Evolutionary conservation across 2,113 vertebrate species (phyloP).

Genomic region (Laticauda laticaudata): DNA sequence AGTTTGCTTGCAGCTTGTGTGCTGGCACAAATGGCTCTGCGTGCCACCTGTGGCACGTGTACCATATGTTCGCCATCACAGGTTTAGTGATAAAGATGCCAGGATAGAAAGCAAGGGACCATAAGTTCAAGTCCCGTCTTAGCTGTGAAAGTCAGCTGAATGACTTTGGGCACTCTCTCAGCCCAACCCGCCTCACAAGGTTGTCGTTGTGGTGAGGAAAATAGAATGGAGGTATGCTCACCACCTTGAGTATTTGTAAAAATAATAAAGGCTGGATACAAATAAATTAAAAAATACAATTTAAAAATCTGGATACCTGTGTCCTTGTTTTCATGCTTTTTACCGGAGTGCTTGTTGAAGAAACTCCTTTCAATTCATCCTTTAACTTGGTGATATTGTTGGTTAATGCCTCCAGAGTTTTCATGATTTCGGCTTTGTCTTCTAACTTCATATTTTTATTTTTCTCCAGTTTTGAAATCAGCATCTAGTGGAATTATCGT

Average conservation of each 20-base stretch:
- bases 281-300: background rate
- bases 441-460: conserved; percentile 92
- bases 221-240: background rate
- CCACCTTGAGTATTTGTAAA: background rate
- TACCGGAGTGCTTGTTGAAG: conserved; percentile 67
- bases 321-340: conserved; percentile 86
- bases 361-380: conserved; percentile 88
- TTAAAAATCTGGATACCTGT: conserved; percentile 77
- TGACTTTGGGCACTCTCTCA: background rate
- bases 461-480: conserved; percentile 95
- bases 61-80: too few relatives aligned
- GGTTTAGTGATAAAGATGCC: background rate
- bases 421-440: conserved; percentile 95
- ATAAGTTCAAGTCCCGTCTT: background rate
- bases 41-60: too few relatives aligned
- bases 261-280: background rate
- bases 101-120: background rate
- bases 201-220: background rate
- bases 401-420: conserved; percentile 84
- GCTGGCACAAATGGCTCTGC: too few relatives aligned
- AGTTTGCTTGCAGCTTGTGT: too few relatives aligned
- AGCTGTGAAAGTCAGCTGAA: background rate
- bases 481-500: conserved; percentile 74
- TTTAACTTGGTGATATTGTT: conserved; percentile 95
- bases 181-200: rapidly evolving